phyloP scores from a whole-genome alignment of 64 coral and sea anemone genomes.

The Cladopsammia gracilis region DNA sequence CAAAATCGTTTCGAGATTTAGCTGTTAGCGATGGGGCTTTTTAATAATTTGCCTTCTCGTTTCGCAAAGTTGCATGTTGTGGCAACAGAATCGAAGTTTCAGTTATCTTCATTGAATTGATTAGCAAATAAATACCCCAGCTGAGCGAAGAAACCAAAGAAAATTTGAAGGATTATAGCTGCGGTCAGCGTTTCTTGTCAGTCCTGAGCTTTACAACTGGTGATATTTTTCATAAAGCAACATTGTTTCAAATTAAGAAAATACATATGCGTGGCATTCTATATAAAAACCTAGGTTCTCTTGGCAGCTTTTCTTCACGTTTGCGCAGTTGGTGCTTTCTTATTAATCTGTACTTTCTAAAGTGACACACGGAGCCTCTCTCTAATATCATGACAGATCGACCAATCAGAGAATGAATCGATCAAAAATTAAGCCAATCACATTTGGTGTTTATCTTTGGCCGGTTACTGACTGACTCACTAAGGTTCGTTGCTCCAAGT shows the following conservation, averaged over 20 bases:
- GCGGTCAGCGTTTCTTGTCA: no score
- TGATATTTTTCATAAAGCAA: no score
- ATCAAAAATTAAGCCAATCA: background rate
- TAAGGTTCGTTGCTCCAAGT: no score
- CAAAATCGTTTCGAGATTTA: background rate
- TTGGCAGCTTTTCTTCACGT: background rate
- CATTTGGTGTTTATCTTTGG: background rate
- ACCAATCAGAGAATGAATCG: background rate
- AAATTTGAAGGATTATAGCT: no score
- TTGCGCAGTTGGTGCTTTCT: background rate
- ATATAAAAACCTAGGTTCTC: background rate
- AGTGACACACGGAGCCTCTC: background rate
- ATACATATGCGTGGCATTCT: no score
- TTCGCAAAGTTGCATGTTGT: background rate
- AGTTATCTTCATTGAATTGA: background rate
- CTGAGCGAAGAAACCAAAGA: background rate
- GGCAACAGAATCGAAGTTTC: background rate
- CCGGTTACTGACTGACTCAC: background rate
- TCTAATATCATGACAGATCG: background rate
- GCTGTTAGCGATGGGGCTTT: background rate
- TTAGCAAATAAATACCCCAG: slow-evolving; percentile 14
- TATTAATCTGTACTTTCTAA: background rate
- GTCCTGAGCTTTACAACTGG: no score
- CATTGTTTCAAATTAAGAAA: no score
- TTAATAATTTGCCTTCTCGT: background rate